Evolutionary conservation across 2,888 invertebrate genomes (phyloP).

Genomic region (Ectemnius lituratus): DNA sequence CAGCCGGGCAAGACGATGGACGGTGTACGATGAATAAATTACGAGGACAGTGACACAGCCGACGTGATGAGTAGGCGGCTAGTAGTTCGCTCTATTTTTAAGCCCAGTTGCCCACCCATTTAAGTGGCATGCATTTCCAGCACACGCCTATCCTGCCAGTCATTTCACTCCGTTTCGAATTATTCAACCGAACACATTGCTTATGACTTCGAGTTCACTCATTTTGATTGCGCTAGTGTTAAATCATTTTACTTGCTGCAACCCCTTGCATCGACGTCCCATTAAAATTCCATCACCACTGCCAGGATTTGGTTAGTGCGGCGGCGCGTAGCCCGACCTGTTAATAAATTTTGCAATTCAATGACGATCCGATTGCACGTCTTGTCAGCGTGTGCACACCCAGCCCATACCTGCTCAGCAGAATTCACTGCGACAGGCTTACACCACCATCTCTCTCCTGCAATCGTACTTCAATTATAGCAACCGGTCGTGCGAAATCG

Average conservation of each 20-base stretch:
- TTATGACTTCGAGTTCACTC: too few species aligned
- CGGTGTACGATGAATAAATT: constrained; percentile 64
- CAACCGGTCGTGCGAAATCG: constrained; percentile 22
- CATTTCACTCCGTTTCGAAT: not conserved
- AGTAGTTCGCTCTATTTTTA: constrained; percentile 52
- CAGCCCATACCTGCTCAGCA: not conserved
- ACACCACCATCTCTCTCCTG: not conserved
- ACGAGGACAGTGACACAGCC: constrained; percentile 63
- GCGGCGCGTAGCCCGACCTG: too few species aligned
- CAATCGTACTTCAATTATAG: constrained; percentile 21
- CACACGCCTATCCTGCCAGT: not conserved
- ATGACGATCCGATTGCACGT: constrained; percentile 12
- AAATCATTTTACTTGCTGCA: too few species aligned
- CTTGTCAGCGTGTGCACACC: constrained; percentile 6
- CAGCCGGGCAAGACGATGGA: constrained; percentile 49
- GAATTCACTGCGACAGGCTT: not conserved
- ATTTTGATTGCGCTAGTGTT: constrained; percentile 1
- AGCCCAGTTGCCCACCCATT: constrained; percentile 21
- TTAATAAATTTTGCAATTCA: constrained; percentile 38
- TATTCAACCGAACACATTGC: not conserved
- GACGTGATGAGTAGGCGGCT: constrained; percentile 48
- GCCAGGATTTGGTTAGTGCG: too few species aligned
- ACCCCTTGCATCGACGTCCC: too few species aligned
- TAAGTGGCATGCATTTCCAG: constrained; percentile 26
- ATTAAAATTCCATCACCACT: too few species aligned